These are phyloP conservation scores for Drosophila repleta DNA, from an alignment of 1,140 invertebrate genomes.

Conservation along the genomic window DNA sequence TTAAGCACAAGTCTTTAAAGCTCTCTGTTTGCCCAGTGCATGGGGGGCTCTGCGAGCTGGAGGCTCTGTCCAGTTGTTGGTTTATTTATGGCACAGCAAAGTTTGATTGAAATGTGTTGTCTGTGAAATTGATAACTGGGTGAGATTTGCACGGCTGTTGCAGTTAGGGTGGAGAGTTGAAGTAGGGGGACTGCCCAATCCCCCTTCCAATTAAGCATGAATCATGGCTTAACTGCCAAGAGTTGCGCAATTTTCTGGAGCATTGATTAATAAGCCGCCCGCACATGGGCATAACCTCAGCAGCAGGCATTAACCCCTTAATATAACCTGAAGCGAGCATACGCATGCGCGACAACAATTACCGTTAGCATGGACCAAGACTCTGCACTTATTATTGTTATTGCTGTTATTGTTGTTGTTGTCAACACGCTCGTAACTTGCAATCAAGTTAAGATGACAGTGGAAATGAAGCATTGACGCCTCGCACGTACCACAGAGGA, in stretches of 20 bases:
- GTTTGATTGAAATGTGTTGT: slow-evolving; percentile 83
- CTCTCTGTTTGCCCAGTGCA: slow-evolving; percentile 21
- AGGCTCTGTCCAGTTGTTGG: slow-evolving; percentile 66
- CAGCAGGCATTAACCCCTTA: slow-evolving; percentile 11
- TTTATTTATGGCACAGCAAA: slow-evolving; percentile 77
- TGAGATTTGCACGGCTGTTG: slow-evolving; percentile 70
- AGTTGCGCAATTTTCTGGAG: slow-evolving; percentile 27
- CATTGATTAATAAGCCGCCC: slow-evolving; percentile 75
- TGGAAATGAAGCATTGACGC: slow-evolving; percentile 84
- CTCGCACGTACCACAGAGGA: slow-evolving; percentile 76
- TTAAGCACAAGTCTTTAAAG: slow-evolving; percentile 56
- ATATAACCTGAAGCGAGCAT: slow-evolving; percentile 18
- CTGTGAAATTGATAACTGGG: slow-evolving; percentile 79
- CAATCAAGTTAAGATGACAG: slow-evolving; percentile 84
- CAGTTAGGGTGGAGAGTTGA: neutral
- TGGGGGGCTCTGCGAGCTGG: slow-evolving; percentile 24
- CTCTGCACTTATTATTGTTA: slow-evolving; percentile 1
- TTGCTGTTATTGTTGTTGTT: slow-evolving; percentile 42
- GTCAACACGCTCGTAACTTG: slow-evolving; percentile 83
- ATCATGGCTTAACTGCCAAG: slow-evolving; percentile 51
- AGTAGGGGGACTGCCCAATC: neutral
- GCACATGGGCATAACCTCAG: slow-evolving; percentile 45
- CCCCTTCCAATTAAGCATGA: slow-evolving; percentile 73
- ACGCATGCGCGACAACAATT: slow-evolving; percentile 60
- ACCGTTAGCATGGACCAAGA: slow-evolving; percentile 54